Evolutionary conservation across 2,888 invertebrate genomes (phyloP), one percentile per base, ranked within the genome.

Genomic region (Nyleta sp.): DNA sequence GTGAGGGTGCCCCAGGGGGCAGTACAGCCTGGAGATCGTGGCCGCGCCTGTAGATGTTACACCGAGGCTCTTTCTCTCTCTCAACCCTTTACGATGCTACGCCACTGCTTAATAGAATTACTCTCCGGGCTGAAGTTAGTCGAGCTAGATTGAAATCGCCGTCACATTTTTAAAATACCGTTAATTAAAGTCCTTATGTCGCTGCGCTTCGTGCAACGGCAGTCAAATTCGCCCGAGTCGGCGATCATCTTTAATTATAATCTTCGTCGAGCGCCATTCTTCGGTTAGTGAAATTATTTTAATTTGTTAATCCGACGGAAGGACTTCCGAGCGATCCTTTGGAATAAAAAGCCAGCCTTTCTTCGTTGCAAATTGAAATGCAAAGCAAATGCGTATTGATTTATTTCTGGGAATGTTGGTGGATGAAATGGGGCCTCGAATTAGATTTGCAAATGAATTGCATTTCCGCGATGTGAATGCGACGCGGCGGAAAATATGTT

Each of bases 1-100:
- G 88, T 90, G 89, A 90, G 90, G 89, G 90, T 88, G 89, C 90
- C 90, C 90, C 88, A 87, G 90, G 90, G 90, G 88, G 90, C 87
- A 87, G 90, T 90, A 89, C 85, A 86, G 84, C 84, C 84, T 68
- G 67, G 74, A 78, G 81, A 82, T 82, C 82, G 81, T 82, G 80
- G 81, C 68, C 80, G 71, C 80, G 74, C 73, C 81, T 82, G 81
- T 80, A 81, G 74, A 81, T 68, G 77, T 80, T 78, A 55, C 75
- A 60, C 24, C 46, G 62, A 59, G 62, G 50, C 65, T 73, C 79
- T 81, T 68, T 81, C 70, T 80, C 81, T 75, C 24, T 3, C 80
- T 84, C 89, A 89, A 89, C 90, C 90, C 90, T 90, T 91, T 90
- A 90, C 89, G 87, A 89, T 83, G 87, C 87, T 87, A 84, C 84